Evolutionary conservation across 2,888 invertebrate species (phyloP).

Genomic region (Drosophila birchii): DNA sequence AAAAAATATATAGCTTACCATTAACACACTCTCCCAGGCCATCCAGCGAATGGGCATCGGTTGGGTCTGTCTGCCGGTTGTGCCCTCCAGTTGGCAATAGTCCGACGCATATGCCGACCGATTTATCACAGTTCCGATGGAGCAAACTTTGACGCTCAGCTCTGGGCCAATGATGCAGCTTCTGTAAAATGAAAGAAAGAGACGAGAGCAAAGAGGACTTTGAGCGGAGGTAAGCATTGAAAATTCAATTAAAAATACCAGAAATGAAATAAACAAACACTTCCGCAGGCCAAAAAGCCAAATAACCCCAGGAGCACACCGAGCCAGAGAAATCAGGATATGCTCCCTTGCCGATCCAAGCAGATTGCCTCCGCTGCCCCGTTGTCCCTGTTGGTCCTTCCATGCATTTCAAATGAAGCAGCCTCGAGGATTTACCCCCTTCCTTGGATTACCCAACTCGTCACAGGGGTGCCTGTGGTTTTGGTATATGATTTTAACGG

Average conservation of each 20-base stretch:
- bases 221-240: slow-evolving; percentile 55
- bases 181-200: slow-evolving; percentile 85
- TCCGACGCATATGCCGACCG: slow-evolving; percentile 90
- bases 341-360: slow-evolving; percentile 60
- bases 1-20: slow-evolving; percentile 86
- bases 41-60: slow-evolving; percentile 93
- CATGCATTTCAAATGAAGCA: slow-evolving; percentile 73
- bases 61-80: slow-evolving; percentile 86
- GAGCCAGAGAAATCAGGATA: slow-evolving; percentile 56
- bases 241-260: slow-evolving; percentile 79
- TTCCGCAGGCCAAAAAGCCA: slow-evolving; percentile 66
- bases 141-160: slow-evolving; percentile 90
- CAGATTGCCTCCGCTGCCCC: slow-evolving; percentile 61
- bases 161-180: slow-evolving; percentile 93
- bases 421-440: slow-evolving; percentile 3
- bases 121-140: slow-evolving; percentile 89
- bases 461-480: slow-evolving; percentile 7
- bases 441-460: not conserved
- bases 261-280: slow-evolving; percentile 76
- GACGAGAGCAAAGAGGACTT: slow-evolving; percentile 22
- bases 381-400: slow-evolving; percentile 46
- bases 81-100: slow-evolving; percentile 91
- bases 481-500: not conserved
- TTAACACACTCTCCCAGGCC: slow-evolving; percentile 93
- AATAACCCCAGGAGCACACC: slow-evolving; percentile 17